Evolutionary conservation across 2,113 vertebrate species (phyloP).

Genomic region (Cnemophilus loriae): DNA sequence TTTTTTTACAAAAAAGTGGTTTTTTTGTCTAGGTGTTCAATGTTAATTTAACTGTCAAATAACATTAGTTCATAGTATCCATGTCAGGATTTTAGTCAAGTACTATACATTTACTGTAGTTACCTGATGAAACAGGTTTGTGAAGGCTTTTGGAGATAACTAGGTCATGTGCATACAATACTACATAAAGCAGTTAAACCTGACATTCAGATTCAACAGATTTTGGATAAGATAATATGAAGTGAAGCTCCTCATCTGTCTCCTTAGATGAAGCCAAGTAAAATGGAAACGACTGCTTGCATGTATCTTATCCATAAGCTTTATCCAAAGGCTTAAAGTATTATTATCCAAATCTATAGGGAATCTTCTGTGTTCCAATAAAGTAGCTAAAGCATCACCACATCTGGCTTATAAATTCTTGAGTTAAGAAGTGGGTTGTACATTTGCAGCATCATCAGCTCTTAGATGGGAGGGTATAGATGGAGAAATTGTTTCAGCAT

Average conservation of each 20-base stretch:
- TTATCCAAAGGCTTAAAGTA: not conserved
- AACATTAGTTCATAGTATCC: not conserved
- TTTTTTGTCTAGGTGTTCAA: not conserved
- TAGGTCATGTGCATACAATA: not conserved
- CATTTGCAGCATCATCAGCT: not conserved
- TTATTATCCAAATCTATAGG: not conserved
- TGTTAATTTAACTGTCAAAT: not conserved
- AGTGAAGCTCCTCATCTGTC: not conserved
- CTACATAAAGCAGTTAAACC: not conserved
- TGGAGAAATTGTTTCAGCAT: not conserved
- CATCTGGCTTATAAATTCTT: not conserved
- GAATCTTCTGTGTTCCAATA: not conserved
- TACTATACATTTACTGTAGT: not conserved
- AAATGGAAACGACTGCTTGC: not conserved
- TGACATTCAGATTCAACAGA: not conserved
- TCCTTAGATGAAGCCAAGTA: not conserved
- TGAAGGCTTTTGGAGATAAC: not conserved
- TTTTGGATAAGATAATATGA: not conserved
- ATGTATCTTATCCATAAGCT: not conserved
- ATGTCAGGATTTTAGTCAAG: not conserved
- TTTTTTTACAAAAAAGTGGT: not conserved
- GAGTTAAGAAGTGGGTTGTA: not conserved
- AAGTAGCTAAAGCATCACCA: not conserved
- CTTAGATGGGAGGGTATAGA: not conserved
- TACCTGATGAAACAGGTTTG: not conserved